These are phyloP conservation scores for Ascidia mentula DNA, from an alignment of 23 tunicate genomes.

Conservation along the genomic window DNA sequence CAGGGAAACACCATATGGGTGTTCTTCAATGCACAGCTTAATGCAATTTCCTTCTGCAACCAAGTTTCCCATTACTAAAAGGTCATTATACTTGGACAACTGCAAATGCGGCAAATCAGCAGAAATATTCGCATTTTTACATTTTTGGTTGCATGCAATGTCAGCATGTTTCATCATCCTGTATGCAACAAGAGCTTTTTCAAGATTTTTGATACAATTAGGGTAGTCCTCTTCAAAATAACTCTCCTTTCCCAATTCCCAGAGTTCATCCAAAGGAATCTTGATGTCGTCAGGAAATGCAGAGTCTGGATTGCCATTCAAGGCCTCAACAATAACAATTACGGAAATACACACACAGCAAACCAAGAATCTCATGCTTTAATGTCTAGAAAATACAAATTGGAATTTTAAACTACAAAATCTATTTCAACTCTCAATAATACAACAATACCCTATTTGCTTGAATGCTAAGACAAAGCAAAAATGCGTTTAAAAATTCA, in stretches of 20 bases:
- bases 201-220: constrained; percentile 23
- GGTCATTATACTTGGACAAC: constrained; percentile 30
- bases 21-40: constrained; percentile 79
- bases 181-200: constrained; percentile 54
- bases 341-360: too few species aligned
- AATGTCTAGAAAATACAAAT: too few species aligned
- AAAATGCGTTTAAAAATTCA: too few species aligned
- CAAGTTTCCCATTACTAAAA: constrained; percentile 36
- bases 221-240: background rate
- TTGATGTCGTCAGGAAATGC: background rate
- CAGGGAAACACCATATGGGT: constrained; percentile 32
- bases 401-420: too few species aligned
- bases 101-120: constrained; percentile 33
- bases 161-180: constrained; percentile 41
- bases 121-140: constrained; percentile 40
- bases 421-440: too few species aligned
- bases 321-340: too few species aligned
- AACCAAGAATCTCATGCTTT: too few species aligned
- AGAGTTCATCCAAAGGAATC: constrained; percentile 2
- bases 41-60: constrained; percentile 74
- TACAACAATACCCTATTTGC: too few species aligned
- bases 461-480: too few species aligned
- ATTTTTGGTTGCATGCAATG: constrained; percentile 27
- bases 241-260: background rate
- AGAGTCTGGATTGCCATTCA: too few species aligned